Percentiles rank a stretch among this genome's conserved stretches.
phyloP scores from a whole-genome alignment of 1,140 invertebrate genomes.

The Halyomorpha halys region DNA sequence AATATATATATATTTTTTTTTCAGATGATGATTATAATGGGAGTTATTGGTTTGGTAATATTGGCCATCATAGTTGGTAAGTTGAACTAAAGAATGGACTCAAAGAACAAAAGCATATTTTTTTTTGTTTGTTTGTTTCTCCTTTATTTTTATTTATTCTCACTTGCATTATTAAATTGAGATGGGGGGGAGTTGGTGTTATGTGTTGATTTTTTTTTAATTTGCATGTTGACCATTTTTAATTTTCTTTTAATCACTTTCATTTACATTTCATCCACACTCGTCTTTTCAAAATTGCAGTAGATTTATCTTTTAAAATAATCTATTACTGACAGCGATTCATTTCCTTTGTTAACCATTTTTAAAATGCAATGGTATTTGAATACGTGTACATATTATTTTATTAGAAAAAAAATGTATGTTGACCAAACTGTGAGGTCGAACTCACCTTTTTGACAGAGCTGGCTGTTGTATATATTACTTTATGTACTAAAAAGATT shows the following conservation, averaged over 20 bases:
- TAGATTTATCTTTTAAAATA: too few relatives aligned
- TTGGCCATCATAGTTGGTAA: constrained; percentile 75
- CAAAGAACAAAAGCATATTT: background rate
- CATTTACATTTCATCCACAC: constrained; percentile 1
- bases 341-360: too few relatives aligned
- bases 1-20: constrained; percentile 30
- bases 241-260: background rate
- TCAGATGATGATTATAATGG: constrained; percentile 86
- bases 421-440: background rate
- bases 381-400: constrained; percentile 3
- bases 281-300: too few relatives aligned
- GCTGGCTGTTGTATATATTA: background rate
- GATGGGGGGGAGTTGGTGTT: background rate
- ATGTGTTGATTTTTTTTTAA: background rate
- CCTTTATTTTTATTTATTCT: background rate
- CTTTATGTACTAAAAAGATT: background rate
- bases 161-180: constrained; percentile 12
- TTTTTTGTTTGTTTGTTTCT: background rate
- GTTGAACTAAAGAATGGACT: constrained; percentile 32
- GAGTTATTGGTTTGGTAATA: constrained; percentile 67
- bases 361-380: background rate
- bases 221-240: background rate
- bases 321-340: too few relatives aligned
- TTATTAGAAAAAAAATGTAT: background rate
- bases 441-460: background rate